Evolutionary conservation across 2,888 invertebrate species (phyloP).

Genomic region (Neoitamus cyanurus): DNA sequence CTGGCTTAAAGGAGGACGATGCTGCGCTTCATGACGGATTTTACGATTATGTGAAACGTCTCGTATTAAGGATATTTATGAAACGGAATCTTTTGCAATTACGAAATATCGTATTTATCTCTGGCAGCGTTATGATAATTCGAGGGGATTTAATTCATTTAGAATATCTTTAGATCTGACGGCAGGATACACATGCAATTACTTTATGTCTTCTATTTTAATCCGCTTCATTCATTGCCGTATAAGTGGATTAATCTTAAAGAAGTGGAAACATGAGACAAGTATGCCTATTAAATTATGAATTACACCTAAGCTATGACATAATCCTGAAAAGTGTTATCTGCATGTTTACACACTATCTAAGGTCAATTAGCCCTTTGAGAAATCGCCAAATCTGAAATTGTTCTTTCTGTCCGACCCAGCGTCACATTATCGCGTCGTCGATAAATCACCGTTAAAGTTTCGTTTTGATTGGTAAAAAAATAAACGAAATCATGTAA

Average conservation of each 20-base stretch:
- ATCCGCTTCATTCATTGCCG: neutral
- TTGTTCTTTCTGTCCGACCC: no score
- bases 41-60: slow-evolving; percentile 1
- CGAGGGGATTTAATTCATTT: neutral
- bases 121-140: neutral
- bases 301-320: no score
- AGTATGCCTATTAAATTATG: no score
- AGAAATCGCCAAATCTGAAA: no score
- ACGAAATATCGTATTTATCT: neutral
- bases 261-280: neutral
- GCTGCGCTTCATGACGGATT: neutral
- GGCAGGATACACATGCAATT: neutral
- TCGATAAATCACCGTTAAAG: no score
- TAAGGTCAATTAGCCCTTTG: no score
- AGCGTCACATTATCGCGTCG: no score
- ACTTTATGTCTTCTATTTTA: neutral
- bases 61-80: neutral
- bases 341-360: no score
- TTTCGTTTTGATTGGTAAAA: no score
- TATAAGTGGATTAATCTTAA: neutral
- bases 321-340: no score
- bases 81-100: neutral
- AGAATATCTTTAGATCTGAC: neutral
- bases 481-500: no score
- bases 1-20: neutral